phyloP scores from a whole-genome alignment of 2,113 vertebrate species.

The Phylloscopus whistleri region DNA sequence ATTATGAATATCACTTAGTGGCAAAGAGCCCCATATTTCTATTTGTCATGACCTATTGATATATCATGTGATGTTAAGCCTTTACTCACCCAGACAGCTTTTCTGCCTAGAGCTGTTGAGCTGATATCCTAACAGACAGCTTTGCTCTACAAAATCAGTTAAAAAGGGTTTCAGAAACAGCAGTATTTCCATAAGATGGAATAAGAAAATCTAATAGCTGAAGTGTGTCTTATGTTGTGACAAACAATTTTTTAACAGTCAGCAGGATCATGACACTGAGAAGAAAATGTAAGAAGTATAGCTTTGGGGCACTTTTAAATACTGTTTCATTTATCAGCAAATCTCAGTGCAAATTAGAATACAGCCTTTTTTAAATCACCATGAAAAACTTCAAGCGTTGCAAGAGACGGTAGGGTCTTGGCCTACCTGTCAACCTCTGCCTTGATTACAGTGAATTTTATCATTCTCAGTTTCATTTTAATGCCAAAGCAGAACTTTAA shows the following conservation, averaged over 20 bases:
- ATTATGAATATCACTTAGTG: neutral
- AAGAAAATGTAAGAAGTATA: neutral
- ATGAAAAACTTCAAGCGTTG: neutral
- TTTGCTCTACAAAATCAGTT: neutral
- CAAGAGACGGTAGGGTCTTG: neutral
- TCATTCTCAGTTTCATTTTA: neutral
- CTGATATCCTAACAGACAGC: neutral
- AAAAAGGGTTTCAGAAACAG: neutral
- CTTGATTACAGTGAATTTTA: neutral
- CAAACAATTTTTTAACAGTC: neutral
- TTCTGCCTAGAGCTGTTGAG: neutral
- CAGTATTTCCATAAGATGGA: neutral
- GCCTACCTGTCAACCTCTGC: neutral
- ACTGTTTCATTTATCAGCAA: neutral
- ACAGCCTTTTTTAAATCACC: neutral
- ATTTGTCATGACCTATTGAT: neutral
- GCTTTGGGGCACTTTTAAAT: neutral
- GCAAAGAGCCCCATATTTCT: neutral
- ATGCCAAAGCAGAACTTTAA: neutral
- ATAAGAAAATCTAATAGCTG: neutral
- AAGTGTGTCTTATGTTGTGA: neutral
- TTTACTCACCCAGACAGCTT: neutral
- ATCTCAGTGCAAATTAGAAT: neutral
- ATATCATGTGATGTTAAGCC: fast-evolving
- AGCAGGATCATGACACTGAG: neutral